These are phyloP conservation scores for Idaea biselata DNA, from an alignment of 2,888 invertebrate genomes.

Conservation along the genomic window DNA sequence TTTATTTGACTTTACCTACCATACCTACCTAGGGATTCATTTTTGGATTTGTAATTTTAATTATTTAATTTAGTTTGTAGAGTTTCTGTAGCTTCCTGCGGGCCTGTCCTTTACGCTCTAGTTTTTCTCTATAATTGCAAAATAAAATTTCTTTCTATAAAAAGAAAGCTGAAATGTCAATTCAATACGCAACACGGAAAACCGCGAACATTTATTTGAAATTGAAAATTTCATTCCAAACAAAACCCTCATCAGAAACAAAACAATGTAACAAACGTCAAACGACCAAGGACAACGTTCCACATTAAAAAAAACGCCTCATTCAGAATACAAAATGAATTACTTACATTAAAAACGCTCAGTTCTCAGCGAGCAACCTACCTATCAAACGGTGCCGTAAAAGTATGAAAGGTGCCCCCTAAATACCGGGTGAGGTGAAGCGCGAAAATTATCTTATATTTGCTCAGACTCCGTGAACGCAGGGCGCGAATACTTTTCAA, in stretches of 20 bases:
- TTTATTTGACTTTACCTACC: too few relatives aligned
- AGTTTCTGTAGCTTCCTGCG: too few relatives aligned
- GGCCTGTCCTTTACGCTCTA: too few relatives aligned
- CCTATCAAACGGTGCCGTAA: slow-evolving; percentile 70
- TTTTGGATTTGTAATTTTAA: too few relatives aligned
- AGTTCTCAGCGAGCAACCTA: slow-evolving; percentile 33
- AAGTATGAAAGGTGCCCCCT: slow-evolving; percentile 80
- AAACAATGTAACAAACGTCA: slow-evolving; percentile 10
- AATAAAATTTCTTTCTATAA: neutral
- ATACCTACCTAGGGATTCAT: too few relatives aligned
- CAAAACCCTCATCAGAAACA: slow-evolving; percentile 9
- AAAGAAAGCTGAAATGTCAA: neutral
- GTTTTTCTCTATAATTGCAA: neutral
- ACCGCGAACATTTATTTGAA: slow-evolving; percentile 14
- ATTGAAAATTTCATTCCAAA: slow-evolving; percentile 1
- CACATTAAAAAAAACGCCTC: slow-evolving; percentile 41
- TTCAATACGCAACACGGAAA: slow-evolving; percentile 19
- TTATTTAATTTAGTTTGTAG: too few relatives aligned
- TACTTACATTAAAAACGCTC: slow-evolving; percentile 67
- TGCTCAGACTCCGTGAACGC: slow-evolving; percentile 79
- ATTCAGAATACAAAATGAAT: slow-evolving; percentile 75
- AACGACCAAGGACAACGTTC: slow-evolving; percentile 31
- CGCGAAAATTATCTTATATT: slow-evolving; percentile 81
- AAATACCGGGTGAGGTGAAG: slow-evolving; percentile 79
- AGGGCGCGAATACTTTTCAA: slow-evolving; percentile 80